Conservation (phyloP, 2,888 invertebrate species). For the Lochmaea capreae region DNA sequence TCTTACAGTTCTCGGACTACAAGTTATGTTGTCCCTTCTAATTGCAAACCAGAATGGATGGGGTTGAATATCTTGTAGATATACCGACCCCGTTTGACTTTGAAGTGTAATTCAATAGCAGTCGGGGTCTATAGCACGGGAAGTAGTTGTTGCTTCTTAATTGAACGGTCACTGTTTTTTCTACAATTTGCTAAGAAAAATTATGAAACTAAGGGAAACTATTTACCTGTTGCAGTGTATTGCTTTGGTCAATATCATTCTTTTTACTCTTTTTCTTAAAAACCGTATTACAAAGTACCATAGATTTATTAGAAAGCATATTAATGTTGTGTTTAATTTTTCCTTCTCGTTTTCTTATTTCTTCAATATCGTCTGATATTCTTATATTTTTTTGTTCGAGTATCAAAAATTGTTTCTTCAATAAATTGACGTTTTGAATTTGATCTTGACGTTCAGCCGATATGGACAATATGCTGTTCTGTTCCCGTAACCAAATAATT, state of each 20-base stretch:
- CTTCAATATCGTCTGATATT: conserved; percentile 74
- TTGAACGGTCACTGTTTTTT: too few relatives aligned
- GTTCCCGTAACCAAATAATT: conserved; percentile 81
- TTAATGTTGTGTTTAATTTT: conserved; percentile 72
- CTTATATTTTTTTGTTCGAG: conserved; percentile 82
- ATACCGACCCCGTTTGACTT: too few relatives aligned
- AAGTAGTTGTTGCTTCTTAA: too few relatives aligned
- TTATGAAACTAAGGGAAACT: not conserved
- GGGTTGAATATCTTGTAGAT: too few relatives aligned
- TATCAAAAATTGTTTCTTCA: conserved; percentile 75
- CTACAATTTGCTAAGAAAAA: too few relatives aligned
- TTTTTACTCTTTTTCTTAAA: conserved; percentile 69
- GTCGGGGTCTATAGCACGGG: too few relatives aligned
- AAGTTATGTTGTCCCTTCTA: too few relatives aligned
- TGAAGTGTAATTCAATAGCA: too few relatives aligned
- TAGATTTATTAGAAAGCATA: conserved; percentile 71
- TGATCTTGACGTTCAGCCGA: conserved; percentile 77
- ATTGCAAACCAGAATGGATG: too few relatives aligned
- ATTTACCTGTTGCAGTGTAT: conserved; percentile 62
- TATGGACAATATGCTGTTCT: conserved; percentile 77
- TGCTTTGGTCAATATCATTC: conserved; percentile 69
- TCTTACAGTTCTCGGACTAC: too few relatives aligned
- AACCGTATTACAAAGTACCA: conserved; percentile 70
- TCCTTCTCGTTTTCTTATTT: conserved; percentile 69
- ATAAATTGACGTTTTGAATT: conserved; percentile 75